Conservation (phyloP, 2,113 vertebrate genomes). For the Tricholaema leucomelas region DNA sequence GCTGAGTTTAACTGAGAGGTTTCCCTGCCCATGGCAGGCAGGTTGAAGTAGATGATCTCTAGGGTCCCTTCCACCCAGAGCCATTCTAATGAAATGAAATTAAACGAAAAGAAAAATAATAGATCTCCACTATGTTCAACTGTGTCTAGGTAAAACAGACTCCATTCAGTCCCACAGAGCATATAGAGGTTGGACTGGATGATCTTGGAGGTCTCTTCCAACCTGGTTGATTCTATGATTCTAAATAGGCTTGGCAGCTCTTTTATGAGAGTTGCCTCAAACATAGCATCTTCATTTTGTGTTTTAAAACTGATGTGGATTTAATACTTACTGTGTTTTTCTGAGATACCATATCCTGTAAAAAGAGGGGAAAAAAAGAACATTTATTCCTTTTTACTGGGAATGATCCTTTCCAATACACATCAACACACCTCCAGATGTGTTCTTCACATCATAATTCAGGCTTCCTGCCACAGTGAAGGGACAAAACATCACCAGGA, state of each 20-base stretch:
- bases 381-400: not conserved
- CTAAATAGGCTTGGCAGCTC: not conserved
- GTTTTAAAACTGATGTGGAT: constrained; percentile 16
- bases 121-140: not conserved
- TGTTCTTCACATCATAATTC: not conserved
- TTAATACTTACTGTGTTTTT: constrained; percentile 94
- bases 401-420: not conserved
- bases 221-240: no score
- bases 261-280: not conserved
- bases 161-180: not conserved
- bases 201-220: no score
- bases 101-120: no score
- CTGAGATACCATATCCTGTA: constrained; percentile 90
- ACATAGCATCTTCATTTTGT: not conserved
- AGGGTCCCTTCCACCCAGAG: no score
- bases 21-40: no score
- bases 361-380: not conserved
- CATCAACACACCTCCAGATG: rapidly evolving
- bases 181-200: no score
- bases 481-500: not conserved
- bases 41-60: no score
- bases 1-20: no score
- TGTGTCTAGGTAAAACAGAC: not conserved
- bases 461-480: not conserved
- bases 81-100: no score